phyloP scores from a whole-genome alignment of 35 echinoderm and acorn worm species.

The Diadema setosum region DNA sequence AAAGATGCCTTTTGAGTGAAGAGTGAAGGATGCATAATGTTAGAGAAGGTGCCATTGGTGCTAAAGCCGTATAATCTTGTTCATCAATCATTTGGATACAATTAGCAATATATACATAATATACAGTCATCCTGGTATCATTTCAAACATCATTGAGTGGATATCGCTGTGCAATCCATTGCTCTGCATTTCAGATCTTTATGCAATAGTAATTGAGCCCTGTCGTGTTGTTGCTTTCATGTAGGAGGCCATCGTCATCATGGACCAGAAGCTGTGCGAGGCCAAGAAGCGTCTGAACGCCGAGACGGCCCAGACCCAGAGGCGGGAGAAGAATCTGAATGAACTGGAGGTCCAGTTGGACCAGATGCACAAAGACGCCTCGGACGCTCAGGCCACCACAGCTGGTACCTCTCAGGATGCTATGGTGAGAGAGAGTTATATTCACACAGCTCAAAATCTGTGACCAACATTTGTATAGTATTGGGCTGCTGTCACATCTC shows the following conservation, averaged over 20 bases:
- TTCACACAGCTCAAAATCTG: background rate
- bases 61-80: too few species aligned
- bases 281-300: constrained; percentile 89
- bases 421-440: constrained; percentile 47
- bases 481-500: too few species aligned
- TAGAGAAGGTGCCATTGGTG: too few species aligned
- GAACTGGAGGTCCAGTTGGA: constrained; percentile 70
- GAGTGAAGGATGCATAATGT: too few species aligned
- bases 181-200: too few species aligned
- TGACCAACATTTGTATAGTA: background rate
- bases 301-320: constrained; percentile 66
- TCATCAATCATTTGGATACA: too few species aligned
- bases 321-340: constrained; percentile 57
- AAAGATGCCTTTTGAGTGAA: too few species aligned
- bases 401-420: constrained; percentile 96
- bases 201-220: too few species aligned
- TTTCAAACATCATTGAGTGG: too few species aligned
- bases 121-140: too few species aligned
- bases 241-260: constrained; percentile 85
- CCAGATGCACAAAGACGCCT: constrained; percentile 98
- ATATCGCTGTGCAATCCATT: too few species aligned
- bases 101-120: too few species aligned
- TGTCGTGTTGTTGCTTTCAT: background rate
- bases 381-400: constrained; percentile 81
- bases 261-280: constrained; percentile 99